Base-by-base conservation (phyloP, 2,797 vertebrate genomes). In the Tragopan temminckii region DNA sequence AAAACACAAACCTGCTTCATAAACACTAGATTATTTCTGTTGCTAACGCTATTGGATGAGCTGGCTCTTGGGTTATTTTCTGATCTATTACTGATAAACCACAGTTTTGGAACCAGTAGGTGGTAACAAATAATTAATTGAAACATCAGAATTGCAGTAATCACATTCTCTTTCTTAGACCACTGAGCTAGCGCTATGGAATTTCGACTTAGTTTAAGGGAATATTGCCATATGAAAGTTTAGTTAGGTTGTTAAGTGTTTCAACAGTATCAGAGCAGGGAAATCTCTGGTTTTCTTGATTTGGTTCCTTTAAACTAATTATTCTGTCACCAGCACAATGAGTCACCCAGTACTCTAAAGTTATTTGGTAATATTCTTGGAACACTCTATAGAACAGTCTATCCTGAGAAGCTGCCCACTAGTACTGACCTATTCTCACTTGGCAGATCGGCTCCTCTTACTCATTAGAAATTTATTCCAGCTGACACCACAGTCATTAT, bases 331-430 rank as follows among this genome's bases (percentile, higher is more conserved):
- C 0, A 6, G 58, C 31, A 38, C 24, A 8, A 7, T 77, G 76
- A 80, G 58, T 83, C 53, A 91, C 27, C 13, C 0, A 0, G 36
- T 42, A 67, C 23, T n/a, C 33, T 62, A 1, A 50, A 76, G n/a
- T 29, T 80, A n/a, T 80, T 62, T 88, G 77, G 35, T 85, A 79
- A 83, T 69, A 36, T 85, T 89, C 70, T 63, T 92, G 91, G 74
- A 93, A 93, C 20, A 43, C 4, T 13, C 12, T 24, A n/a, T 85
- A 55, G 89, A 75, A 6, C 4, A 59, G 46, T 74, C 88, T 70
- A 89, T 86, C 79, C 80, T 93, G 43, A 88, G 67, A 85, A 78
- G 62, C 68, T 93, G 13, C 35, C 36, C 36, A 31, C 36, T 70
- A 82, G 27, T 42, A 18, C 15, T 75, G 62, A 29, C 38, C 35